Conservation (phyloP, 1,140 invertebrate genomes). For the Steinernema feltiae region DNA sequence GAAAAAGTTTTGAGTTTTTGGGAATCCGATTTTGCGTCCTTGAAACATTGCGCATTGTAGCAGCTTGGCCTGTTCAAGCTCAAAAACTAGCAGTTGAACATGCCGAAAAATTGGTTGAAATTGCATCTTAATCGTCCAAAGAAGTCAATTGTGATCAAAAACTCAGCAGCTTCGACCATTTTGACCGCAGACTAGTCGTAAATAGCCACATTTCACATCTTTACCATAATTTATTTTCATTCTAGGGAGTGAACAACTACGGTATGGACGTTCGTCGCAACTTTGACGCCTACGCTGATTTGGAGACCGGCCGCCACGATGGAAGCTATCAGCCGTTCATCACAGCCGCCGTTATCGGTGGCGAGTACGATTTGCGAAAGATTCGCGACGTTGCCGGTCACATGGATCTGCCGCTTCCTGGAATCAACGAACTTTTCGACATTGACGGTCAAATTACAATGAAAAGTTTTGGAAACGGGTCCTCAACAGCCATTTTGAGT, state of each 20-base stretch:
- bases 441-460: background rate
- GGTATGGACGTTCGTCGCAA: constrained; percentile 19
- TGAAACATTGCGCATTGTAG: too few relatives aligned
- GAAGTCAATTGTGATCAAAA: too few relatives aligned
- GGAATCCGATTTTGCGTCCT: too few relatives aligned
- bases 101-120: too few relatives aligned
- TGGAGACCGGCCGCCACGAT: constrained; percentile 18
- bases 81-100: too few relatives aligned
- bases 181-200: background rate
- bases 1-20: too few relatives aligned
- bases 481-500: constrained; percentile 28
- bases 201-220: background rate
- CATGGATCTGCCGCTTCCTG: background rate
- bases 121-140: too few relatives aligned
- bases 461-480: constrained; percentile 26
- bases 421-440: background rate
- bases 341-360: background rate
- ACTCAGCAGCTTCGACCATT: too few relatives aligned
- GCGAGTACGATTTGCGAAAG: background rate
- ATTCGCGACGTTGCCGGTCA: background rate
- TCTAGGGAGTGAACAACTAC: constrained; percentile 28
- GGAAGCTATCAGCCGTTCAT: constrained; percentile 21
- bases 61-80: too few relatives aligned
- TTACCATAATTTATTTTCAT: too few relatives aligned
- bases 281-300: constrained; percentile 25